Conservation (phyloP, 2,797 vertebrate genomes). For the Poeciliopsis gracilis region DNA sequence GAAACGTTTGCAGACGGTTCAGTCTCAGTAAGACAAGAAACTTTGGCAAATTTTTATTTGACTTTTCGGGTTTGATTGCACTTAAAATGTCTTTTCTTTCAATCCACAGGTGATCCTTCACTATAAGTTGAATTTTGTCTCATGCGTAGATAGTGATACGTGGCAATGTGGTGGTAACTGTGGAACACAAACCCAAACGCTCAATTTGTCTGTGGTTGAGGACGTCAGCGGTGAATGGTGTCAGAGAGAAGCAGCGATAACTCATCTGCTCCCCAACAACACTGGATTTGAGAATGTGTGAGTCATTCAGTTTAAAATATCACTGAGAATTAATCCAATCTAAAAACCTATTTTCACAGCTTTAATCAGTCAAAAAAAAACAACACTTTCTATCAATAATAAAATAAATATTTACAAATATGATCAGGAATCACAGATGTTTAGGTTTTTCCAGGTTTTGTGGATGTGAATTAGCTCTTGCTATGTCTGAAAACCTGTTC, state of each 20-base stretch:
- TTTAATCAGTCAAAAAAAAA: not conserved
- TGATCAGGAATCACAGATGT: not conserved
- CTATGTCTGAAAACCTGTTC: not conserved
- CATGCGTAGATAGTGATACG: accelerated
- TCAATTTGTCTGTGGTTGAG: accelerated
- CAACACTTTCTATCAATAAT: not conserved
- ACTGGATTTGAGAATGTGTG: not conserved
- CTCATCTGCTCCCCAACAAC: not conserved
- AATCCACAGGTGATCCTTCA: constrained; percentile 41
- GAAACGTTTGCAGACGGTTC: not conserved
- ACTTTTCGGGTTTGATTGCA: not conserved
- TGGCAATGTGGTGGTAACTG: not conserved
- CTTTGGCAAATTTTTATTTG: not conserved
- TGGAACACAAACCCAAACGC: accelerated
- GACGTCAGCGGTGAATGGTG: constrained; percentile 25
- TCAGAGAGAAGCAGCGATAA: constrained; percentile 43
- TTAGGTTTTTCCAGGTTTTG: not conserved
- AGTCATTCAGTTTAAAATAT: not conserved
- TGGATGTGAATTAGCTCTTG: not conserved
- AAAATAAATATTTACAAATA: not conserved
- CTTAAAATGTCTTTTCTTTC: not conserved
- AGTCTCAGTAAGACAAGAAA: not conserved
- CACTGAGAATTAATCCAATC: not conserved
- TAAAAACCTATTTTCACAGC: not conserved
- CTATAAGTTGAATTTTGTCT: constrained; percentile 4